Evolutionary conservation across 2,888 invertebrate species (phyloP).

Genomic region (Liodrosophila aerea): DNA sequence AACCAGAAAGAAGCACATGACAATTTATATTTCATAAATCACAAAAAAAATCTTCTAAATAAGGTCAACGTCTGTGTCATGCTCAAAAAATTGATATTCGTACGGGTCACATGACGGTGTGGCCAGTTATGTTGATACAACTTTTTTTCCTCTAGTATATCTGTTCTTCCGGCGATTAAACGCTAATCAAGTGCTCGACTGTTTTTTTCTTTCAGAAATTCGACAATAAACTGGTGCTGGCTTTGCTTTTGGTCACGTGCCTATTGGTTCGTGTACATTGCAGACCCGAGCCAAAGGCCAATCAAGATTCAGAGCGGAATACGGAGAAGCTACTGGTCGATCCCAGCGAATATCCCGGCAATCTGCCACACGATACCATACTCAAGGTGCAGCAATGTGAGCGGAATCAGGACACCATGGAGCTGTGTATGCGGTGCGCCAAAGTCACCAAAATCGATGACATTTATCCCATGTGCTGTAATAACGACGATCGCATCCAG

Average conservation of each 20-base stretch:
- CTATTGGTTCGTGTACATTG: conserved; percentile 3
- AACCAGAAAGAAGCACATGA: conserved; percentile 44
- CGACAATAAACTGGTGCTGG: conserved; percentile 28
- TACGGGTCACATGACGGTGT: conserved; percentile 33
- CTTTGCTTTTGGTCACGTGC: conserved; percentile 36
- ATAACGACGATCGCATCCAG: conserved; percentile 83
- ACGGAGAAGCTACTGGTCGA: conserved; percentile 32
- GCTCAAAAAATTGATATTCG: conserved; percentile 13
- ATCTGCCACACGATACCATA: conserved; percentile 75
- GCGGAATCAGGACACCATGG: conserved; percentile 75
- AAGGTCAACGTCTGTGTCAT: conserved; percentile 38
- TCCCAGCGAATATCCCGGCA: conserved; percentile 74
- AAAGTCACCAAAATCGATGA: conserved; percentile 83
- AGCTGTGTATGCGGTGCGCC: conserved; percentile 84
- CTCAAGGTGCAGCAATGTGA: conserved; percentile 78
- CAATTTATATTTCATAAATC: conserved; percentile 27
- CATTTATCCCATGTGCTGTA: conserved; percentile 85
- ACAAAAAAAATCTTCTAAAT: conserved; percentile 12
- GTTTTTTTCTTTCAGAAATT: conserved; percentile 33
- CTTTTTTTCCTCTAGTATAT: conserved; percentile 10
- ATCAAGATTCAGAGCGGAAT: not conserved
- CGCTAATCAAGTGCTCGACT: conserved; percentile 28
- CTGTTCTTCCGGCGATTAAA: conserved; percentile 13
- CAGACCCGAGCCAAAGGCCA: conserved; percentile 44
- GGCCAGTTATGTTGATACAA: conserved; percentile 15